A percentile compares a stretch with the other conserved stretches of the same genome.
These are phyloP conservation scores for Orthosia gracilis DNA, from an alignment of 2,888 invertebrate species.

Conservation along the genomic window DNA sequence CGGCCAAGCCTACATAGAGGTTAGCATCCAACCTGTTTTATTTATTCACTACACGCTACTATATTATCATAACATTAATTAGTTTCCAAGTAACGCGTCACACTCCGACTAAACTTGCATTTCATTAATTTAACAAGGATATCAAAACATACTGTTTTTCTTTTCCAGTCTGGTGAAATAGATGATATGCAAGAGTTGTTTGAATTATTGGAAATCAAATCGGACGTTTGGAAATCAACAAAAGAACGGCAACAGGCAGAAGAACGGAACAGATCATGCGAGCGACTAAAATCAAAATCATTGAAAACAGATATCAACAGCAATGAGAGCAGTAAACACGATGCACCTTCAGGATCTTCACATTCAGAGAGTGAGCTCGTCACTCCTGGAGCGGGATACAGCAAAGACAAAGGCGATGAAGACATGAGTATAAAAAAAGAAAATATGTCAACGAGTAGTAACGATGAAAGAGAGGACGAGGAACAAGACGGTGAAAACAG, in stretches of 20 bases:
- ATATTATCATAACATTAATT: conserved; percentile 56
- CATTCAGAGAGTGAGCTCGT: conserved; percentile 89
- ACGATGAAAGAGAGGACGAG: conserved; percentile 89
- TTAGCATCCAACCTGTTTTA: conserved; percentile 77
- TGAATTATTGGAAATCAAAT: conserved; percentile 96
- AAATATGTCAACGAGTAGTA: conserved; percentile 89
- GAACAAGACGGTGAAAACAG: conserved; percentile 91
- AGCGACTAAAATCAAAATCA: conserved; percentile 86
- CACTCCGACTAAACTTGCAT: conserved; percentile 31
- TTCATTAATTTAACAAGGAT: conserved; percentile 40
- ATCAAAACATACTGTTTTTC: conserved; percentile 45
- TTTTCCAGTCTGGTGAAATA: conserved; percentile 94
- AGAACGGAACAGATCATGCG: conserved; percentile 88
- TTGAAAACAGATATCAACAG: conserved; percentile 89
- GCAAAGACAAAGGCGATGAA: conserved; percentile 87
- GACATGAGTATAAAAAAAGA: conserved; percentile 89
- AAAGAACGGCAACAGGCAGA: conserved; percentile 89
- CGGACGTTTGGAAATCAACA: conserved; percentile 94
- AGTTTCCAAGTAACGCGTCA: conserved; percentile 43
- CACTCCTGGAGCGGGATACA: conserved; percentile 87
- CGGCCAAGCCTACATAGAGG: conserved; percentile 96
- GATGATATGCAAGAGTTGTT: conserved; percentile 96
- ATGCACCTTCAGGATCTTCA: conserved; percentile 88
- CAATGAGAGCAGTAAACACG: conserved; percentile 90
- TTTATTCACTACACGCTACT: conserved; percentile 47